Percentiles rank a stretch among this genome's conserved stretches.
Conservation (phyloP, 2,888 invertebrate genomes). For the Parnassius apollo region DNA sequence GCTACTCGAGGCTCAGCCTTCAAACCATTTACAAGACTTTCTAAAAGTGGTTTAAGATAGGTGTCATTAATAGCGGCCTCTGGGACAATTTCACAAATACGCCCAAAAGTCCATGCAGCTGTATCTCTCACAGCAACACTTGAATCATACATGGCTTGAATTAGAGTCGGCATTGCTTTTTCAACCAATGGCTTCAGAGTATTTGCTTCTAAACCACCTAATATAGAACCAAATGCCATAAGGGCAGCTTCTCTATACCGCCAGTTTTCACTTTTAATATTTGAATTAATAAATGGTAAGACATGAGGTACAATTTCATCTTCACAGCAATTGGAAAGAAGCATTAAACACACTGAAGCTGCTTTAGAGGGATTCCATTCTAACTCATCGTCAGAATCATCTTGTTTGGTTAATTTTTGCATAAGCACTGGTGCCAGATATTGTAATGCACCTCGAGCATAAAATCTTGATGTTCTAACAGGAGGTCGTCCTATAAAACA, state of each 20-base stretch:
- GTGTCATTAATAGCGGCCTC: conserved; percentile 95
- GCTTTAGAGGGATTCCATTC: conserved; percentile 99
- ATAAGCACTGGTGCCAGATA: conserved; percentile 96
- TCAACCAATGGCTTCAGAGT: conserved; percentile 96
- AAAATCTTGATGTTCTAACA: conserved; percentile 94
- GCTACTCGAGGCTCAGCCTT: conserved; percentile 98
- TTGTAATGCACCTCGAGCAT: conserved; percentile 98
- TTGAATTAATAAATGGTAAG: conserved; percentile 96
- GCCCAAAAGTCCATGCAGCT: conserved; percentile 98
- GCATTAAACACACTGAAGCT: conserved; percentile 98
- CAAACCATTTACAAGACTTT: conserved; percentile 91
- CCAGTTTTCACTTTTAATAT: conserved; percentile 97
- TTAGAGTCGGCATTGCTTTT: conserved; percentile 97
- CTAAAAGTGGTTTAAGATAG: conserved; percentile 89
- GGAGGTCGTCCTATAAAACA: conserved; percentile 89
- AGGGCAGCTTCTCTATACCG: conserved; percentile 96
- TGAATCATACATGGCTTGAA: conserved; percentile 95
- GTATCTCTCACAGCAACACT: conserved; percentile 98
- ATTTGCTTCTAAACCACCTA: conserved; percentile 93
- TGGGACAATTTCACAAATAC: conserved; percentile 98
- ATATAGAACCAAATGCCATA: conserved; percentile 98
- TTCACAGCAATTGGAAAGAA: conserved; percentile 98
- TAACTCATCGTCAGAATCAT: conserved; percentile 98
- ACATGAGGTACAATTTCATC: conserved; percentile 98
- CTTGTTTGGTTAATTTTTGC: conserved; percentile 96